Percentiles rank a stretch among this genome's conserved stretches.
These are phyloP conservation scores for Platalea minor DNA, from an alignment of 2,797 vertebrate species.

Conservation along the genomic window DNA sequence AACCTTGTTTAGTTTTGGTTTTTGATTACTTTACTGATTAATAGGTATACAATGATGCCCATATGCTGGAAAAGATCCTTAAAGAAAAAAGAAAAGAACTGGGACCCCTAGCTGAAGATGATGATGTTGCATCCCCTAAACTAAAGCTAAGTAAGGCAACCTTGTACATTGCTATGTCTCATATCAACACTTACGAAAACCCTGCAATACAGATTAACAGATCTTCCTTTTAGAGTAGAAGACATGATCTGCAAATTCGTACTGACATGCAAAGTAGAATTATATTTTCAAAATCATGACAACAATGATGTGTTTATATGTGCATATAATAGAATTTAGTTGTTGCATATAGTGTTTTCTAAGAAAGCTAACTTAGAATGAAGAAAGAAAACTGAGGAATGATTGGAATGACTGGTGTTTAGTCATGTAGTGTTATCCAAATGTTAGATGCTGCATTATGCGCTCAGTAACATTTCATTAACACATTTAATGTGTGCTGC, in stretches of 20 bases:
- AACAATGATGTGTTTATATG: background rate
- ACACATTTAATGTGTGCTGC: background rate
- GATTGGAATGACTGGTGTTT: background rate
- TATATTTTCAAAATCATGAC: background rate
- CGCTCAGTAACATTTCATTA: background rate
- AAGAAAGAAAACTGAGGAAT: background rate
- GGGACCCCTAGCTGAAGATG: slow-evolving; percentile 90
- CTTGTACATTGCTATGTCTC: background rate
- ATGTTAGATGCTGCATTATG: background rate
- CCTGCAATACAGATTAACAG: background rate
- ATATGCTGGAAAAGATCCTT: slow-evolving; percentile 93
- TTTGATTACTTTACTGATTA: slow-evolving; percentile 54
- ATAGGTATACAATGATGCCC: slow-evolving; percentile 97
- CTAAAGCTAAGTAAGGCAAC: slow-evolving; percentile 91
- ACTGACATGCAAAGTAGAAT: background rate
- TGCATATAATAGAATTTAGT: background rate
- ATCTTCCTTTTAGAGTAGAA: background rate
- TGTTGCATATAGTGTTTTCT: background rate
- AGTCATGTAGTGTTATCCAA: background rate
- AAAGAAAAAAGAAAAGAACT: slow-evolving; percentile 93
- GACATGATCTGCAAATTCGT: background rate
- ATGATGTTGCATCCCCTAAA: slow-evolving; percentile 92
- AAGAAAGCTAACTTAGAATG: background rate
- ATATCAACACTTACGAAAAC: background rate
- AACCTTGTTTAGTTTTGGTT: background rate